phyloP scores from a whole-genome alignment of 2,113 vertebrate species.

The Nothoprocta perdicaria region DNA sequence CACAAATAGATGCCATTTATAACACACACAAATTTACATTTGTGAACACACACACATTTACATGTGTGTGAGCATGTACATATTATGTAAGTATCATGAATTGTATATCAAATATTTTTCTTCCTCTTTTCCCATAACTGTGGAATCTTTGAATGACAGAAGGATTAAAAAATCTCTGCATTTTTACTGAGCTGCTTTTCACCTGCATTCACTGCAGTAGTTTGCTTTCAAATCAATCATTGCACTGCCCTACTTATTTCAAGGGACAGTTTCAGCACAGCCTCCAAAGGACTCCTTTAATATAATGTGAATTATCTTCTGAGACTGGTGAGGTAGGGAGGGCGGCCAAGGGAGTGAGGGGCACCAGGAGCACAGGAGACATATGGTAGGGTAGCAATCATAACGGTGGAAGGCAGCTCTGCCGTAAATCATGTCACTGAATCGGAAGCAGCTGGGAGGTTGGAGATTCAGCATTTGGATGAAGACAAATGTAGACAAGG shows the following conservation, averaged over 20 bases:
- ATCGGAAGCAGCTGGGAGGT: background rate
- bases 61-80: background rate
- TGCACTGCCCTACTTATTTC: constrained; percentile 43
- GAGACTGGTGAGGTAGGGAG: constrained; percentile 6
- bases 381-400: constrained; percentile 24
- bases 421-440: background rate
- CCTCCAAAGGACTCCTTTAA: constrained; percentile 27
- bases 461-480: background rate
- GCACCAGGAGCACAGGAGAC: constrained; percentile 34
- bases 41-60: rapidly evolving
- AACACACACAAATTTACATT: background rate
- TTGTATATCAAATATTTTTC: background rate
- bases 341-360: background rate
- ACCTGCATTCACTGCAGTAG: background rate
- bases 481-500: constrained; percentile 42
- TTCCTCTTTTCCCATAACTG: background rate
- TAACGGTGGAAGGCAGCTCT: constrained; percentile 21
- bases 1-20: background rate
- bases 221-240: constrained; percentile 35
- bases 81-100: background rate
- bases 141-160: background rate
- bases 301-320: constrained; percentile 29
- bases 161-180: background rate
- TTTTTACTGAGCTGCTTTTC: background rate
- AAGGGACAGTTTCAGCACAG: constrained; percentile 35